Base-by-base conservation (phyloP, 2,113 vertebrate genomes). In the Phoenicopterus ruber region DNA sequence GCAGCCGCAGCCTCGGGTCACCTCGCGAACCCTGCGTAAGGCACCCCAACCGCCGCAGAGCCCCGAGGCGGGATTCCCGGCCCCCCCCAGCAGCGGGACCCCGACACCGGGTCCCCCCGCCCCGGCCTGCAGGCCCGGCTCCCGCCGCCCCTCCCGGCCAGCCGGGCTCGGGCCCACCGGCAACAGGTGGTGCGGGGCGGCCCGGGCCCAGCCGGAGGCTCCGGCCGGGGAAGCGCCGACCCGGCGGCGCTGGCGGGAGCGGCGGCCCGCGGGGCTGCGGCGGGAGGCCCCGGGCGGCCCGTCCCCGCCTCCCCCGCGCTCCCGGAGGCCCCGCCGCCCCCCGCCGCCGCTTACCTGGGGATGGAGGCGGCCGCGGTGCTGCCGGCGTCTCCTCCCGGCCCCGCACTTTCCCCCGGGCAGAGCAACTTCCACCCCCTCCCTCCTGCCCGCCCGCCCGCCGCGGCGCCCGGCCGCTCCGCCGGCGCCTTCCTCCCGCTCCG, bases 281-380 rank as follows among this genome's bases (percentile, higher is more conserved):
- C 32, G 34, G 18, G 74, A 50, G 54, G 54, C 59, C 69, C 46
- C 65, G 17, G n/a, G 20, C 78, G 19, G 57, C 22, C 70, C 82
- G 47, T 26, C 11, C 72, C 59, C 72, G 54, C 42, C 52, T 18
- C 42, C 55, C 70, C 65, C 79, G 78, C 54, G 28, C 52, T 38
- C 42, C 21, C 34, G 26, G 42, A 36, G 57, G 26, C 42, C 36
- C 78, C 66, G 69, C 38, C 50, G 22, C 13, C 32, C 61, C 62
- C 42, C 34, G 28, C 32, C n/a, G 13, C 59, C 59, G 88, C 97
- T 97, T 84, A 97, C 97, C 97, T 96, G 82, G 40, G 72, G 82
- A 79, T 61, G 67, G 82, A 66, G 49, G 88, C 82, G 88, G 81
- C 80, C 77, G 93, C 57, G 79, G 46, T 73, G 91, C 81, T 28